Conservation (phyloP, 2,113 vertebrate species). For the Morone chrysops region DNA sequence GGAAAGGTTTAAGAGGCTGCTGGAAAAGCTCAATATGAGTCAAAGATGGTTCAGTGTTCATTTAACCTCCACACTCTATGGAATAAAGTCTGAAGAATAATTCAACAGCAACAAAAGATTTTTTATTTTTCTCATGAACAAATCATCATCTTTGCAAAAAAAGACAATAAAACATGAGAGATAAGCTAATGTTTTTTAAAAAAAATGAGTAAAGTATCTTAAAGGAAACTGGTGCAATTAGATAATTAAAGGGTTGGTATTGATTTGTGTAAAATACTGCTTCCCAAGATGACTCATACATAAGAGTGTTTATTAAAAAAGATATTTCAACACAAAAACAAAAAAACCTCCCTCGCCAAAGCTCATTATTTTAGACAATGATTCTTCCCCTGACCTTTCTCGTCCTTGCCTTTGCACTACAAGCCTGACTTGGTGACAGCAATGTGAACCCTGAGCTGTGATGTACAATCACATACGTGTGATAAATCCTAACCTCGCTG, state of each 20-base stretch:
- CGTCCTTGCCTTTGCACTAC: slow-evolving; percentile 58
- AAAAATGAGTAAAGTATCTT: background rate
- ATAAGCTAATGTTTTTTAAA: slow-evolving; percentile 1
- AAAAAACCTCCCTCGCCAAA: background rate
- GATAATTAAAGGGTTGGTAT: slow-evolving; percentile 2
- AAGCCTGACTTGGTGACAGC: slow-evolving; percentile 55
- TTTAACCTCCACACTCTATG: slow-evolving; percentile 34
- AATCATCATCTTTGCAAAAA: slow-evolving; percentile 11
- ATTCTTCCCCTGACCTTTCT: slow-evolving; percentile 62
- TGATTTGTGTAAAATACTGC: slow-evolving; percentile 1
- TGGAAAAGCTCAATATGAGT: slow-evolving; percentile 38
- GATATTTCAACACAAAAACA: background rate
- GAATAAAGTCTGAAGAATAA: slow-evolving; percentile 33
- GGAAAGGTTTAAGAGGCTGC: slow-evolving; percentile 28
- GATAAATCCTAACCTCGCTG: slow-evolving; percentile 67
- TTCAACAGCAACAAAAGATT: slow-evolving; percentile 1
- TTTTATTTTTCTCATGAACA: slow-evolving; percentile 22
- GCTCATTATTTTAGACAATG: slow-evolving; percentile 30
- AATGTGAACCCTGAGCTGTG: slow-evolving; percentile 57
- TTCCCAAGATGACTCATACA: background rate
- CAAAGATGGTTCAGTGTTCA: slow-evolving; percentile 37
- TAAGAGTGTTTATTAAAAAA: slow-evolving; percentile 4
- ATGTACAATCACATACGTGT: slow-evolving; percentile 73
- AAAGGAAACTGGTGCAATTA: slow-evolving; percentile 11
- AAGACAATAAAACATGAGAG: background rate